Base-by-base conservation (phyloP, 2,797 vertebrate species). In the Danio jaintianensis region DNA sequence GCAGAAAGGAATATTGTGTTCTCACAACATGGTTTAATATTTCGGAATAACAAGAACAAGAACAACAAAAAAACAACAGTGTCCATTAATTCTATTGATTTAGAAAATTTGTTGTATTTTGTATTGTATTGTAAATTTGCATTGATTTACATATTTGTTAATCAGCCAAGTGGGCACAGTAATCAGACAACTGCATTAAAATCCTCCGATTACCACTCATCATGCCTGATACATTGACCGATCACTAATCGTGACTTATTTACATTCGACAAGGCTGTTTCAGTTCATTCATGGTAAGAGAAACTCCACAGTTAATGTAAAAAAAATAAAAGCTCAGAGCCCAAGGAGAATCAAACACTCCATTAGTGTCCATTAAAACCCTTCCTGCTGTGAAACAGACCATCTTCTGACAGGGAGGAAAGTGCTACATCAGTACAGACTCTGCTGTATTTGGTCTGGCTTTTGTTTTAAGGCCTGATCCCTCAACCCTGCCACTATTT, bases 371-470 rank as follows among this genome's bases (percentile, higher is more conserved):
- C 64, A 78, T 78, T 78, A 62, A 50, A 48, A 16, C 16, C 13
- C 38, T 10, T 59, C 45, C 66, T 70, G 56, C 56, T 70, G 76
- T 61, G 66, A 63, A 43, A 55, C 22, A 67, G 20, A 36, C 18
- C 29, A 38, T 55, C 15, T 63, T 63, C 68, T 45, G 18, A 47
- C 72, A 71, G 43, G 79, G 77, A 82, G 71, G 67, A 50, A 75
- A 78, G 85, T 82, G 79, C 84, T 87, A 84, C 80, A 81, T 85
- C 81, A 83, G 81, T 83, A 79, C 68, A 83, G 76, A 38, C 62
- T 85, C 86, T 91, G 84, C 85, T 74, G 83, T 93, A 91, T 91
- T 92, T 85, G 85, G 83, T 86, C 86, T 52, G 77, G 78, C 83
- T 76, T 90, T 91, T 92, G 91, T 91, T 83, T 80, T 69, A 68